phyloP scores from a whole-genome alignment of 2,888 invertebrate species.

The Xanthia icteritia region DNA sequence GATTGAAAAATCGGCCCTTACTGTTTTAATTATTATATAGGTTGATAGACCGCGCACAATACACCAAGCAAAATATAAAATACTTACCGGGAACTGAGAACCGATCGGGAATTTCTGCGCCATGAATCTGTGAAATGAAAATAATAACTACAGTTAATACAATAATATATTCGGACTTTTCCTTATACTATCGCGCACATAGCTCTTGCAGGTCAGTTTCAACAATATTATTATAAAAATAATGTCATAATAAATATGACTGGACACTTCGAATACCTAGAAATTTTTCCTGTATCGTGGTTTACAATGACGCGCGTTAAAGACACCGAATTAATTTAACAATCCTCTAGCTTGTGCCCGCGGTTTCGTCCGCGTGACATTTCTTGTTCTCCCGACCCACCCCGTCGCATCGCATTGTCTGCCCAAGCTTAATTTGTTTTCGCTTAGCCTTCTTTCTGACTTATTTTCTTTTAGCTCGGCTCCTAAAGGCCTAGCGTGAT shows the following conservation, averaged over 20 bases:
- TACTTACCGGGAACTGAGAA: slow-evolving; percentile 75
- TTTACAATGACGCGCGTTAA: background rate
- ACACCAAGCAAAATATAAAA: background rate
- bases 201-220: background rate
- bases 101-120: slow-evolving; percentile 80
- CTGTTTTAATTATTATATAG: background rate
- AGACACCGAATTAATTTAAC: background rate
- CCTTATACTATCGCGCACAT: slow-evolving; percentile 28
- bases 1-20: too few species aligned
- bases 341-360: too few species aligned
- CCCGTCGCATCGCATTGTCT: too few species aligned
- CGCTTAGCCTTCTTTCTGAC: too few species aligned
- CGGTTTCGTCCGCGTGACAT: too few species aligned
- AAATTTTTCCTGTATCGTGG: slow-evolving; percentile 13
- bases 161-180: slow-evolving; percentile 30
- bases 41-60: background rate
- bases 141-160: slow-evolving; percentile 31
- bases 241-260: too few species aligned
- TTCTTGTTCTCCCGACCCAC: too few species aligned
- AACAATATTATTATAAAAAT: background rate
- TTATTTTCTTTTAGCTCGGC: too few species aligned
- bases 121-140: slow-evolving; percentile 71
- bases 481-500: too few species aligned
- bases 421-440: too few species aligned
- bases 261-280: background rate